Percentiles rank a stretch among this genome's conserved stretches.
These are phyloP conservation scores for Teinopalpus imperialis DNA, from an alignment of 2,888 invertebrate genomes.

Conservation along the genomic window DNA sequence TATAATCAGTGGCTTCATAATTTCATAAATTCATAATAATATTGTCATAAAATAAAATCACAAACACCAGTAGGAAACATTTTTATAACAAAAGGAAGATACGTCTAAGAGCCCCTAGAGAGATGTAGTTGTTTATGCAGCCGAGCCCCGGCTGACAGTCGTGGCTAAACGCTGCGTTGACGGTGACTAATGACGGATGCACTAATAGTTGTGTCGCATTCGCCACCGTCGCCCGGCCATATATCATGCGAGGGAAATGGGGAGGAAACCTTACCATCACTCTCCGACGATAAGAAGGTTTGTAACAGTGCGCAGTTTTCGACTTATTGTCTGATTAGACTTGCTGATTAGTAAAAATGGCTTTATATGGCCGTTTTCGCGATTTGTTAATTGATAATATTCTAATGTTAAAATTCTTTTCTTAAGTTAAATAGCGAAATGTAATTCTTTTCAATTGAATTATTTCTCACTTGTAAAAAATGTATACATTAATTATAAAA, in stretches of 20 bases:
- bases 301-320: conserved; percentile 29
- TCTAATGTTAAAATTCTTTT: background rate
- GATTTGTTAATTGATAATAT: background rate
- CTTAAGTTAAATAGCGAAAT: no score
- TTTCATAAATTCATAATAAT: no score
- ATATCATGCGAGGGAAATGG: conserved; percentile 75
- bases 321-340: conserved; percentile 21
- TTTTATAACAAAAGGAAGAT: background rate
- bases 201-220: conserved; percentile 80
- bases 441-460: no score
- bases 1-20: no score
- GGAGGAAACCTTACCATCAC: conserved; percentile 70
- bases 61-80: conserved; percentile 8
- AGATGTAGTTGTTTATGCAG: conserved; percentile 64
- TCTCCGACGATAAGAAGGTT: conserved; percentile 46
- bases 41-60: background rate
- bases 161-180: conserved; percentile 66
- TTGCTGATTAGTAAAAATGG: conserved; percentile 15
- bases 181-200: conserved; percentile 82
- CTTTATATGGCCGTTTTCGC: background rate
- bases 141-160: conserved; percentile 35
- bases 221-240: conserved; percentile 53
- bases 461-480: no score
- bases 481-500: no score
- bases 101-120: conserved; percentile 33